Evolutionary conservation across 2,888 invertebrate genomes (phyloP).

Genomic region (Lagria hirta): DNA sequence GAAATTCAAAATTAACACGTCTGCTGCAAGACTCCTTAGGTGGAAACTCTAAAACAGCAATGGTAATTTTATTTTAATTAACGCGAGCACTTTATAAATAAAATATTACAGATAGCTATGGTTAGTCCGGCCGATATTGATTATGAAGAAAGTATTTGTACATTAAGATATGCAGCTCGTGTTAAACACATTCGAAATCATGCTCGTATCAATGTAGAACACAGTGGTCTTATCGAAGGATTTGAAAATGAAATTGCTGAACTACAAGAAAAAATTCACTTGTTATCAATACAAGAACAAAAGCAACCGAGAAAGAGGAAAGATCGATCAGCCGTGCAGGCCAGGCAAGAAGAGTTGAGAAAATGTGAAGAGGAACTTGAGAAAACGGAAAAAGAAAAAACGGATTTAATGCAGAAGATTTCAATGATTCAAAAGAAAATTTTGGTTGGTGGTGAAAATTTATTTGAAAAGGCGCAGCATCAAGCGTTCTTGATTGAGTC

Average conservation of each 20-base stretch:
- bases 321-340: constrained; percentile 35
- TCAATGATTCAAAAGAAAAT: constrained; percentile 92
- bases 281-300: constrained; percentile 44
- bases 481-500: constrained; percentile 88
- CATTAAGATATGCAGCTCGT: constrained; percentile 93
- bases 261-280: constrained; percentile 59
- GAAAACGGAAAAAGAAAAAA: constrained; percentile 67
- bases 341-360: constrained; percentile 42
- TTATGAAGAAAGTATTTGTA: constrained; percentile 96
- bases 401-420: constrained; percentile 80
- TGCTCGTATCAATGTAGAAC: constrained; percentile 95
- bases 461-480: constrained; percentile 93
- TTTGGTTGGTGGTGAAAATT: constrained; percentile 95
- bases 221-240: constrained; percentile 91
- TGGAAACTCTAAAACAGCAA: constrained; percentile 93
- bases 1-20: constrained; percentile 95
- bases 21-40: constrained; percentile 95
- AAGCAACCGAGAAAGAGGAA: constrained; percentile 55
- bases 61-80: constrained; percentile 59
- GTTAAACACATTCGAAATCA: constrained; percentile 97
- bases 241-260: constrained; percentile 97
- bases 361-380: constrained; percentile 48
- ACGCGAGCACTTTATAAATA: constrained; percentile 9
- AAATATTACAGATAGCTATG: constrained; percentile 81
- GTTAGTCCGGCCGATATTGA: constrained; percentile 96